These are phyloP conservation scores for Aphelinus atriplicis DNA, from an alignment of 1,140 invertebrate genomes.

Conservation along the genomic window DNA sequence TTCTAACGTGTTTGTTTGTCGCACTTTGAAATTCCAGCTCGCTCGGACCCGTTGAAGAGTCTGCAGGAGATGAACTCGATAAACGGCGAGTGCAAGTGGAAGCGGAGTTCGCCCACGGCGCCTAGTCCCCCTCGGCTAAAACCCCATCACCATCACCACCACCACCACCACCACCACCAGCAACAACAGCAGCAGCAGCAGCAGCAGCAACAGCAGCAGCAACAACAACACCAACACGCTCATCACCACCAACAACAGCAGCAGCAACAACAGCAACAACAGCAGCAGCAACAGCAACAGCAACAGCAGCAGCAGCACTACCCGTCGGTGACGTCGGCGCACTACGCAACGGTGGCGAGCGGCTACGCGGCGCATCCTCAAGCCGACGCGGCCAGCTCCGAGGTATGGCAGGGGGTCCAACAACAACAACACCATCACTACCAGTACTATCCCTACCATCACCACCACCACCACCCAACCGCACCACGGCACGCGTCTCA, in stretches of 20 bases:
- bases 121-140: constrained; percentile 49
- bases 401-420: constrained; percentile 74
- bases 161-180: constrained; percentile 45
- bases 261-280: constrained; percentile 49
- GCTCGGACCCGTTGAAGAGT: constrained; percentile 69
- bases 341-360: constrained; percentile 53
- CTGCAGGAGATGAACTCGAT: constrained; percentile 70
- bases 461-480: constrained; percentile 71
- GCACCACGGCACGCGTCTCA: constrained; percentile 70
- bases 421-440: constrained; percentile 72
- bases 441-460: constrained; percentile 72
- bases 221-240: constrained; percentile 43
- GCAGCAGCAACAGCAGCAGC: constrained; percentile 49
- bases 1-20: constrained; percentile 16
- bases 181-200: constrained; percentile 46
- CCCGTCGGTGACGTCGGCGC: constrained; percentile 57
- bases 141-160: constrained; percentile 50
- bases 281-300: constrained; percentile 42
- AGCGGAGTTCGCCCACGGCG: constrained; percentile 58
- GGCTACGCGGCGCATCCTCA: constrained; percentile 48
- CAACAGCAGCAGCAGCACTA: constrained; percentile 50
- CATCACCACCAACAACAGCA: constrained; percentile 49
- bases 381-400: constrained; percentile 59
- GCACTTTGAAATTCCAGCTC: constrained; percentile 30
- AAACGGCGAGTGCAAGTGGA: constrained; percentile 67